Percentiles rank a stretch among this genome's conserved stretches.
Conservation (phyloP, 2,888 invertebrate species). For the Acholoe squamosa region DNA sequence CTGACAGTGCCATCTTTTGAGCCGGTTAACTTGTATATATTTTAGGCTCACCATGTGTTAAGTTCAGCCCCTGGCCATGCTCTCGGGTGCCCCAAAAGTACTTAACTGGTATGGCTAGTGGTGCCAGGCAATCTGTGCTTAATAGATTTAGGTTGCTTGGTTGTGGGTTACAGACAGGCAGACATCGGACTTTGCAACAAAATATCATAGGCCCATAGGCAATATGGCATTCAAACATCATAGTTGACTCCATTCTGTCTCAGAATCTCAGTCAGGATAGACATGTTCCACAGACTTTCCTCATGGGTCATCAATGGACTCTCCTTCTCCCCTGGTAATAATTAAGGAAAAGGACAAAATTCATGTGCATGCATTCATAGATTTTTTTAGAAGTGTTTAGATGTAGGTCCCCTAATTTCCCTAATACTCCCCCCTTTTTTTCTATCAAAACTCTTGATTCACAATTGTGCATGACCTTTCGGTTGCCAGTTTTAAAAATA, state of each 20-base stretch:
- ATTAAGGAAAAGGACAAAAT: no score
- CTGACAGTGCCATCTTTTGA: no score
- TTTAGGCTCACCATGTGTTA: no score
- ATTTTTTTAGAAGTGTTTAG: background rate
- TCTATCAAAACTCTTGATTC: background rate
- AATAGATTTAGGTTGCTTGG: no score
- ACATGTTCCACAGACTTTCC: slow-evolving; percentile 57
- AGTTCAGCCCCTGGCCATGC: no score
- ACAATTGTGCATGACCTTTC: background rate
- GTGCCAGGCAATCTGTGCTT: no score
- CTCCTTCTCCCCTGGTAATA: slow-evolving; percentile 60
- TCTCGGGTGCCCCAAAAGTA: no score
- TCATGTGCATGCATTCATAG: background rate
- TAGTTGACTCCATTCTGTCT: slow-evolving; percentile 63
- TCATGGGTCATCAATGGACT: slow-evolving; percentile 60
- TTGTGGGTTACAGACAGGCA: no score
- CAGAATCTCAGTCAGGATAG: slow-evolving; percentile 64
- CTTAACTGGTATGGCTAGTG: no score
- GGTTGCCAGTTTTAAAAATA: background rate
- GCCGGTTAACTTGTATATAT: no score
- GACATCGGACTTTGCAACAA: no score
- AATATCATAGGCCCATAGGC: no score
- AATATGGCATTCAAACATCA: slow-evolving; percentile 9
- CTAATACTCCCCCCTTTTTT: background rate
- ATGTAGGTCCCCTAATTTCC: background rate